Evolutionary conservation across 2,888 invertebrate genomes (phyloP), one percentile per base, ranked within the genome.

Genomic region (Bibio marci): DNA sequence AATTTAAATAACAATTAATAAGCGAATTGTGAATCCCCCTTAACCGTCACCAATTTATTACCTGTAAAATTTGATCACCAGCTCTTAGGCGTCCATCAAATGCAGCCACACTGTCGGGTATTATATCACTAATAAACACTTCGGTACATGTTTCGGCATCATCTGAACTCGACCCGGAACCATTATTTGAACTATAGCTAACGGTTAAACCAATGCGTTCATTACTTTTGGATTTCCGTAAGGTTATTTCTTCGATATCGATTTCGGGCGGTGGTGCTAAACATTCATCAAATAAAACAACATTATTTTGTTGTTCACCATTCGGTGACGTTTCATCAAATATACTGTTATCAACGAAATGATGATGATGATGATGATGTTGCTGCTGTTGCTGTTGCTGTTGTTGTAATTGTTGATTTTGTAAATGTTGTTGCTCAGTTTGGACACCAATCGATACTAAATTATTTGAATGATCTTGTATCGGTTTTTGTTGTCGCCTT

Each of bases 191-290:
- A 49, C 73, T 75, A 53, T 75, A 76, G 56, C 74, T 76, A 36
- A 79, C 67, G 18, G 76, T 75, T 42, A 79, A 59, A 5, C 79
- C 79, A 8, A 80, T 59, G 51, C 72, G 72, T 53, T 74, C 73
- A 42, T 67, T 66, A 42, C 65, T 66, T 34, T 62, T 63, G 25
- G 63, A 62, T 50, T 74, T 70, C 44, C 68, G 62, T 42, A 78
- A 58, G 26, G 72, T 71, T 41, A 78, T 70, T 64, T 79, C 78
- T 32, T 38, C 38, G 12, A 38, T 38, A 31, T 38, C 38, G 15
- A 38, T 38, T 26, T 25, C 38, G n/a, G n/a, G n/a, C 25, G 38
- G 32, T 35, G 34, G 22, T 12, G 31, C 30, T 25, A 25, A 22
- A n/a, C 35, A 39, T 30, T 32, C 37, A 27, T 35, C 19, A n/a